Base-by-base conservation (phyloP, 2,888 invertebrate genomes). In the Malthinus flaveolus region DNA sequence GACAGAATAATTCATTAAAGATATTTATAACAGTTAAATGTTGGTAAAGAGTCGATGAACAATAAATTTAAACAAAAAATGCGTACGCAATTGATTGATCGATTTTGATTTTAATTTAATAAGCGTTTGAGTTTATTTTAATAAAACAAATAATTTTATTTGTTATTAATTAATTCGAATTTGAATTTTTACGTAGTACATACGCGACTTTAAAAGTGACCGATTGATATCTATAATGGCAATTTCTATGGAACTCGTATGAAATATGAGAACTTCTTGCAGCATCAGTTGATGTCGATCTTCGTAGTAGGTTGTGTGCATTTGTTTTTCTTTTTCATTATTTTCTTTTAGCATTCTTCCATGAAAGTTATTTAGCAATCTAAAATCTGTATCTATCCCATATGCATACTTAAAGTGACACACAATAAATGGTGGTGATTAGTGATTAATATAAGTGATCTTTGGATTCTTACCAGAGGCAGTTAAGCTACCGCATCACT, bases 361-460 rank as follows among this genome's bases (percentile, higher is more conserved):
- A 49, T 35, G 39, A 32, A 35, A 49, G 55, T 49, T 55, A 46
- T 56, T 56, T 50, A 56, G 50, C 54, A 44, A 49, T 55, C 49
- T 55, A 47, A 55, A 48, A 49, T 55, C 55, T 49, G 46, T 36
- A 49, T 55, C 55, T 35, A 49, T 49, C 39, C 12, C 34, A 35
- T 52, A 48, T 57, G 48, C 57, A 57, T 48, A 48, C 42, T 51
- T 52, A 32, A 53, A 48, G 53, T 58, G 58, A 58, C 58, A 49
- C 42, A 52, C 51, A 53, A 58, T 58, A 58, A 56, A 58, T 58
- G 58, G 47, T 49, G 48, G 58, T 58, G 58, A 58, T 58, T 58
- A 58, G 58, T 58, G 58, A 58, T 58, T 58, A 58, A 58, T 58
- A 52, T 58, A 58, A 58, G 52, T 48, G 58, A 58, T 58, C 58